These are phyloP conservation scores for Synanthedon formicaeformis DNA, from an alignment of 2,888 invertebrate genomes.

Conservation along the genomic window DNA sequence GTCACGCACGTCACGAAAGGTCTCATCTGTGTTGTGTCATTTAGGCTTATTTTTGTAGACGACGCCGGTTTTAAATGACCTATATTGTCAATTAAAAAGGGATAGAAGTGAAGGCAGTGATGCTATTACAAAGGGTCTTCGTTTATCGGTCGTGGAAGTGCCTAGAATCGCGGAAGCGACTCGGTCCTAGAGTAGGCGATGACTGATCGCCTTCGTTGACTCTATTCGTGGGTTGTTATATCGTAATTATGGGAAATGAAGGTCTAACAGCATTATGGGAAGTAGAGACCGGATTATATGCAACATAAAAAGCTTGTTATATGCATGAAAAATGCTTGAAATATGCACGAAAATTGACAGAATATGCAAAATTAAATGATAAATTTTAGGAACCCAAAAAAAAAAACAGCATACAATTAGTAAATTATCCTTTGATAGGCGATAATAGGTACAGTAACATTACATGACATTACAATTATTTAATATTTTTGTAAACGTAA, in stretches of 20 bases:
- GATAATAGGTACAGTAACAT: too few species aligned
- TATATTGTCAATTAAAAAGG: not conserved
- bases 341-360: too few species aligned
- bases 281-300: too few species aligned
- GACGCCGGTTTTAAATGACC: not conserved
- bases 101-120: not conserved
- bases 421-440: too few species aligned
- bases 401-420: too few species aligned
- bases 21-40: not conserved
- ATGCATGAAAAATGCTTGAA: too few species aligned
- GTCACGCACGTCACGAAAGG: not conserved
- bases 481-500: too few species aligned
- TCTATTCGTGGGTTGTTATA: not conserved
- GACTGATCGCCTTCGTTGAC: slow-evolving; percentile 5
- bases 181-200: slow-evolving; percentile 1
- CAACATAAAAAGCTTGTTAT: too few species aligned
- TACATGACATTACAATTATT: too few species aligned
- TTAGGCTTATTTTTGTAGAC: not conserved
- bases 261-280: not conserved
- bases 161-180: not conserved
- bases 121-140: not conserved
- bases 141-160: not conserved
- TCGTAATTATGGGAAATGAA: not conserved
- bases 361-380: too few species aligned
- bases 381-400: too few species aligned